Evolutionary conservation across 35 echinoderm and acorn worm genomes (phyloP), one percentile per base, ranked within the genome.

Genomic region (Strongylocentrotus purpuratus): DNA sequence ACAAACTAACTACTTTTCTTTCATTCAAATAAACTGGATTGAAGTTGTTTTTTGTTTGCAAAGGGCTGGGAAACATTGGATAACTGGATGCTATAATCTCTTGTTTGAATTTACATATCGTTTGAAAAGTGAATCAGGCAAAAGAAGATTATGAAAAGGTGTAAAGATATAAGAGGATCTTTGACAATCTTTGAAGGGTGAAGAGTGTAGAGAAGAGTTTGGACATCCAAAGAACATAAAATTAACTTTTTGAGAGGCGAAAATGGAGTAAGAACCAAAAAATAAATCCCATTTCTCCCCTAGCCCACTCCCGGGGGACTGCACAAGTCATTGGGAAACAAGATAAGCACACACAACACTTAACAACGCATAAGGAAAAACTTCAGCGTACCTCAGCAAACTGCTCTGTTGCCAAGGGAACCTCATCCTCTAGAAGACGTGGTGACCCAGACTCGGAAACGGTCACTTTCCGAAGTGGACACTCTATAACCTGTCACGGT

Each of bases 351-450:
- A 89, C 87, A 93, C 91, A 93, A 93, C 91, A 93, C 46, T 93
- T 20, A 93, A 91, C 89, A 93, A 47, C 91, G 46, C 45, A 93
- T 25, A 93, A 47, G 20, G 31, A 47, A 78, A 31, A 92, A 45
- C 10, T 93, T 50, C 10, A 93, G 91, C 97, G 96, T 98, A 98
- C 97, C 97, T 98, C 96, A 93, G 95, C 95, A 87, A 96, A 89
- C 33, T 55, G 95, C 94, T 97, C 96, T 45, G 95, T 65, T 61
- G 97, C 94, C 94, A 95, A 94, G 95, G 96, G 93, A 95, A 98
- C 86, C 94, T 94, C 94, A n/a, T 85, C 86, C 86, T 90, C 86
- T 32, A 60, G 88, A 48, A 86, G 71, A 91, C 86, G 95, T 94
- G 92, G 47, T 90, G 94, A 96, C 94, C 91, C 96, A 85, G 97